A percentile compares a stretch with the other conserved stretches of the same genome.
Evolutionary conservation across 1,140 invertebrate genomes (phyloP).

Genomic region (Brachionus rubens): DNA sequence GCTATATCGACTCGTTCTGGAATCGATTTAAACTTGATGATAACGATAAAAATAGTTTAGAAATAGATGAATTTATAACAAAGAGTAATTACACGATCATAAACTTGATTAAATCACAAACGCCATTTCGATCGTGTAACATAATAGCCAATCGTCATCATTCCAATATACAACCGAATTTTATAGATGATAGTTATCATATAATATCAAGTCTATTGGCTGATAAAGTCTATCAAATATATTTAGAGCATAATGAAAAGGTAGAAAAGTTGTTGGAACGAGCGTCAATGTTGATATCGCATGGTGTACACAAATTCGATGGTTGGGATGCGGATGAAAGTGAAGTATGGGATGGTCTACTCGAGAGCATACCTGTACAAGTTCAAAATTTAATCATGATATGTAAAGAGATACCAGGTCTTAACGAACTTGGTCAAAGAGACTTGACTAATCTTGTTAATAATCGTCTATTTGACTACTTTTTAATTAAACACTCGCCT

Average conservation of each 20-base stretch:
- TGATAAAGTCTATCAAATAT: slow-evolving; percentile 12
- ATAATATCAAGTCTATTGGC: neutral
- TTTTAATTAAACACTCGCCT: slow-evolving; percentile 15
- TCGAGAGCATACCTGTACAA: neutral
- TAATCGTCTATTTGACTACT: slow-evolving; percentile 45
- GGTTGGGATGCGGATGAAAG: neutral
- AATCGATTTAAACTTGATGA: no score
- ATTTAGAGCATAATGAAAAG: neutral
- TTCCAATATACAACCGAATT: neutral
- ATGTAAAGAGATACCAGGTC: slow-evolving; percentile 29
- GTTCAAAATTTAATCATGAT: slow-evolving; percentile 8
- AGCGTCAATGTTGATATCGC: neutral
- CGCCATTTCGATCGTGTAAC: neutral
- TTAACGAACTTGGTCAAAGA: neutral
- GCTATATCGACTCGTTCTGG: no score
- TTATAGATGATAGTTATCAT: slow-evolving; percentile 1
- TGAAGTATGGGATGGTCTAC: slow-evolving; percentile 34
- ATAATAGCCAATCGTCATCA: neutral
- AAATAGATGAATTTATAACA: neutral
- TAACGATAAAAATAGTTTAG: no score
- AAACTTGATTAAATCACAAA: neutral
- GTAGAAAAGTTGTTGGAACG: neutral
- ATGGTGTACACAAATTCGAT: neutral
- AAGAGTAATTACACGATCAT: neutral
- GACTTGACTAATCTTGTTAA: slow-evolving; percentile 34